Base-by-base conservation (phyloP, 2,888 invertebrate genomes). In the Nomada ruficornis region DNA sequence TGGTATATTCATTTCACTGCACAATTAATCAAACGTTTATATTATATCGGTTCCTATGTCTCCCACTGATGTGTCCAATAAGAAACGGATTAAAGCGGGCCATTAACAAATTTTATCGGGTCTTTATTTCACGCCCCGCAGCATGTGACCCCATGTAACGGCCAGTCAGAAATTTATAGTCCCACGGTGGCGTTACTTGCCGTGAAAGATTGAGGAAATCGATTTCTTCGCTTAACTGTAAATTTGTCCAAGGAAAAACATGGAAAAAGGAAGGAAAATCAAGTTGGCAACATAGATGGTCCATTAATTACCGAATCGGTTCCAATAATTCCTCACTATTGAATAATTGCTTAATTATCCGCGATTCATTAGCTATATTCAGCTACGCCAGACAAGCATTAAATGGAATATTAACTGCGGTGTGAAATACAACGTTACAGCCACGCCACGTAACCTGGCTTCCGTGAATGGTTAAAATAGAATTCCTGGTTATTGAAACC, bases 271-370 rank as follows among this genome's bases (percentile, higher is more conserved):
- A 15, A 55, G 44, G 10, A 4, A 7, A n/a, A 11, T 23, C 20
- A 54, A 20, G 3, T 15, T 3, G 44, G 15, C 29, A 13, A 23
- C 42, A 52, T 44, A 36, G 15, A 57, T 36, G 47, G 44, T 20
- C 44, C 44, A 50, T 69, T 75, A 72, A 72, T 52, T 52, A 54
- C 70, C 26, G 59, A n/a, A 18, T 1, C 36, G 13, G 20, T 9
- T 13, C 42, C 57, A 50, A 52, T 26, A 59, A 62, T 65, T 18
- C 70, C 36, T 29, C n/a, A n/a, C 36, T 36, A 36, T 54, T 64
- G 50, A 57, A 63, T 72, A 78, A 78, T 72, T 67, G 80, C 72
- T 78, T 78, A 72, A 80, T 80, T 80, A 78, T 72, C 71, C 57
- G 67, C 72, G 52, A 57, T 68, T 68, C 78, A n/a, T 72, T 78